Evolutionary conservation across 1,140 invertebrate species (phyloP).

Genomic region (Brachionus rotundiformis): DNA sequence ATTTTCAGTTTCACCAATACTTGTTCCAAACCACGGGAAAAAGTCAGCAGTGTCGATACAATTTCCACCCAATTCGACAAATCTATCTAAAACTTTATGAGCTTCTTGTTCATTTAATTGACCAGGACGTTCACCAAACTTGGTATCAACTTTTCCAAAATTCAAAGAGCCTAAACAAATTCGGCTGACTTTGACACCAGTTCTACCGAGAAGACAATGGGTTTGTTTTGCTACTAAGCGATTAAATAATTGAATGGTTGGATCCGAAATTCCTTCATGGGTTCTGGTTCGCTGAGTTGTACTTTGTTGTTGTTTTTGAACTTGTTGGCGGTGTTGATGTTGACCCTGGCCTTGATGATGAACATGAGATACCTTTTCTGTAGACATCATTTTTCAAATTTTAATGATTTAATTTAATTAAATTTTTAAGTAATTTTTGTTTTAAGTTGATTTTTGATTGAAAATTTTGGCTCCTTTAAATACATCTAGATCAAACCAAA

Average conservation of each 20-base stretch:
- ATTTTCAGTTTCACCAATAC: conserved; percentile 56
- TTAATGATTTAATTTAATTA: background rate
- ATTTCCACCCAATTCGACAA: conserved; percentile 58
- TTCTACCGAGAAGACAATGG: conserved; percentile 54
- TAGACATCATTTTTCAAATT: background rate
- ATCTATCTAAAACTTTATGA: conserved; percentile 56
- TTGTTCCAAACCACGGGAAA: conserved; percentile 53
- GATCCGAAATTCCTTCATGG: background rate
- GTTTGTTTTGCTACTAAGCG: background rate
- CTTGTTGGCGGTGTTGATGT: background rate
- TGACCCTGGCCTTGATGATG: background rate
- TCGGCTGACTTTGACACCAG: conserved; percentile 56
- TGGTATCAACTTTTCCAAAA: conserved; percentile 54
- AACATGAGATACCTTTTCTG: background rate
- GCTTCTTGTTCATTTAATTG: conserved; percentile 54
- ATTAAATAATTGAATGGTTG: conserved; percentile 48
- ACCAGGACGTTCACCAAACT: conserved; percentile 50
- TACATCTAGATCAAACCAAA: background rate
- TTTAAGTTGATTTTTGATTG: background rate
- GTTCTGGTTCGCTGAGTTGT: background rate
- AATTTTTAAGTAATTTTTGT: background rate
- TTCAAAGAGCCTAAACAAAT: conserved; percentile 56
- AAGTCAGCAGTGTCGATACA: conserved; percentile 61
- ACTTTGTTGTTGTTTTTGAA: background rate
- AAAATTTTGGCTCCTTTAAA: background rate